Evolutionary conservation across 2,113 vertebrate genomes (phyloP), one percentile per base, ranked within the genome.

Genomic region (Platichthys stellatus): DNA sequence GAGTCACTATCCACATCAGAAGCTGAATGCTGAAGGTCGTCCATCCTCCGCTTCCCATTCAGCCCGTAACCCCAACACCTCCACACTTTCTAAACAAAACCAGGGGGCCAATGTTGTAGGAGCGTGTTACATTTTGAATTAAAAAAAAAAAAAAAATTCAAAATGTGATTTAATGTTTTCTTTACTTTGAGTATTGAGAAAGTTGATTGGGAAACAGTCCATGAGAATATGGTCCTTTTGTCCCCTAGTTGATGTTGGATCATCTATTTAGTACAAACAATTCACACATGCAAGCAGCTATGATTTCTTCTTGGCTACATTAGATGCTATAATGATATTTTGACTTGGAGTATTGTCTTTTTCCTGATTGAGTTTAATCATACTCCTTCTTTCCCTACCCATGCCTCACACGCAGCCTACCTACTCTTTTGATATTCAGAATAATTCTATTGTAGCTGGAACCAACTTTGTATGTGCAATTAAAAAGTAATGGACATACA

Each of bases 1-100:
- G 85, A 88, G 72, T 92, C 88, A 89, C 87, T 79, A 71, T 82
- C 78, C 66, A 84, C 74, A 84, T 69, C 81, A 78, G 69, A 86
- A 79, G 23, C 23, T 23, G 23, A 23, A 23, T 23, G 45, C 65
- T 59, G 75, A 64, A 78, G 63, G 20, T 74, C 2, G 57, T 45
- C 73, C 74, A 58, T 35, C 72, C 24, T 35, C 12, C 7, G 53
- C 76, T 53, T 73, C 51, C 61, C 38, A 61, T 40, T 69, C 53
- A 28, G 24, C 40, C 53, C 51, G n/a, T 12, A 66, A 17, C 26
- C 54, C 69, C 21, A 58, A 38, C 58, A 54, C 18, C 63, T 63
- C 69, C 18, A 0, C 24, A 47, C 35, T 62, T 53, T 47, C 6
- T 54, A n/a, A 71, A 72, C 60, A n/a, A 59, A 77, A 40, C 49